Conservation (phyloP, 2,113 vertebrate species). For the Balaenoptera acutorostrata region DNA sequence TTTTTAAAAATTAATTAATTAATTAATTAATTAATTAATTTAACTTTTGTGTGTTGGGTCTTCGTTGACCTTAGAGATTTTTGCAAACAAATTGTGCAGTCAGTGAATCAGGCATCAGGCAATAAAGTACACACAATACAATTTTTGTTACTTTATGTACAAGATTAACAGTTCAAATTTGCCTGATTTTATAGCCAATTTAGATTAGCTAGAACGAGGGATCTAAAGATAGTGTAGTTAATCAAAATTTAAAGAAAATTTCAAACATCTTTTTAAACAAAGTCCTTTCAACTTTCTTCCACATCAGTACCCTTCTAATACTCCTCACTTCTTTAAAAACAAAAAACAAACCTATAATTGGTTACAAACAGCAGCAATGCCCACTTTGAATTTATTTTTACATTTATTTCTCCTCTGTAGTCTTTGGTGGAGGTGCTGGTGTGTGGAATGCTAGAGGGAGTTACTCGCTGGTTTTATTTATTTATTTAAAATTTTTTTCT, state of each 20-base stretch:
- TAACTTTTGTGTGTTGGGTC: too few species aligned
- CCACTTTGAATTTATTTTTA: not conserved
- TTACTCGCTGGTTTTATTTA: not conserved
- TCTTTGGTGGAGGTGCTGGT: not conserved
- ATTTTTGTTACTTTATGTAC: constrained; percentile 28
- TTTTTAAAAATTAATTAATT: not conserved
- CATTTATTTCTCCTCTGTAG: not conserved
- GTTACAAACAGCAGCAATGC: not conserved
- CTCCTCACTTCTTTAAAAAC: not conserved
- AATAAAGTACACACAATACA: constrained; percentile 25
- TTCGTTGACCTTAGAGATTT: not conserved
- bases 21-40: too few species aligned
- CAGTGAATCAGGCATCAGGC: not conserved
- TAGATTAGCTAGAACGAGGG: not conserved
- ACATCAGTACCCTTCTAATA: not conserved
- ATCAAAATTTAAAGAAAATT: constrained; percentile 9
- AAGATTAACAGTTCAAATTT: not conserved
- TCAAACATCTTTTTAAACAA: not conserved
- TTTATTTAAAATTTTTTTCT: too few species aligned
- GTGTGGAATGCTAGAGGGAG: not conserved
- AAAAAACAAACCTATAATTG: not conserved
- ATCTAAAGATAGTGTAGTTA: not conserved
- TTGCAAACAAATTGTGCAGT: constrained; percentile 39
- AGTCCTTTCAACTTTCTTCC: not conserved
- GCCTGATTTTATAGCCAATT: constrained; percentile 2